Evolutionary conservation across 2,113 vertebrate species (phyloP).

Genomic region (Stomatorhinus ivindoensis): DNA sequence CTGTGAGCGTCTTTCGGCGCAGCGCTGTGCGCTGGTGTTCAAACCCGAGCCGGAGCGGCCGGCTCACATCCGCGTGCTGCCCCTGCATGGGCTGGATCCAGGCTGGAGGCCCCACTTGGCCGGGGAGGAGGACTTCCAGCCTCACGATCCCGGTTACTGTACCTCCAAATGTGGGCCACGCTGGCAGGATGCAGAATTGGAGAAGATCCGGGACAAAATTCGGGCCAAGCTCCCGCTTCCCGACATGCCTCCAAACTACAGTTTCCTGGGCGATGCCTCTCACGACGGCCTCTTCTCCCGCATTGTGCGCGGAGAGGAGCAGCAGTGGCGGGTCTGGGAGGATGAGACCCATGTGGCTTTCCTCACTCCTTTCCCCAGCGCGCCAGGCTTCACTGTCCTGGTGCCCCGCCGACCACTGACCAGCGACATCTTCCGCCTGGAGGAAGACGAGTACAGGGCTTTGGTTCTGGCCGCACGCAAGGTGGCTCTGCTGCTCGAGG

Average conservation of each 20-base stretch:
- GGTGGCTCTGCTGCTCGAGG: constrained; percentile 50
- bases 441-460: constrained; percentile 48
- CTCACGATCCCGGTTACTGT: constrained; percentile 56
- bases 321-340: constrained; percentile 69
- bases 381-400: constrained; percentile 58
- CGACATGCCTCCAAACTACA: constrained; percentile 52
- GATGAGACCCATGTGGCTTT: constrained; percentile 61
- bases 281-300: constrained; percentile 51
- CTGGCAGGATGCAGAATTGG: constrained; percentile 47
- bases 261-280: constrained; percentile 49
- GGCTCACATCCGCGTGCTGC: constrained; percentile 54
- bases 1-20: constrained; percentile 49
- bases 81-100: constrained; percentile 54
- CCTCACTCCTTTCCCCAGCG: constrained; percentile 63
- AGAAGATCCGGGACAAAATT: constrained; percentile 48
- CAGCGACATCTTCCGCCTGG: constrained; percentile 58
- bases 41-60: constrained; percentile 41
- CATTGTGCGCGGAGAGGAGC: constrained; percentile 58
- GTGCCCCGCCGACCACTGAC: constrained; percentile 58
- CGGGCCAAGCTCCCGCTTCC: constrained; percentile 50
- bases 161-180: constrained; percentile 57
- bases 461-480: constrained; percentile 50
- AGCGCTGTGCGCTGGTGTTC: constrained; percentile 60
- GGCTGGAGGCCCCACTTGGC: constrained; percentile 53
- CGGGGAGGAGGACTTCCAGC: constrained; percentile 52